Evolutionary conservation across 2,113 vertebrate species (phyloP).

Genomic region (Myotis yumanensis): DNA sequence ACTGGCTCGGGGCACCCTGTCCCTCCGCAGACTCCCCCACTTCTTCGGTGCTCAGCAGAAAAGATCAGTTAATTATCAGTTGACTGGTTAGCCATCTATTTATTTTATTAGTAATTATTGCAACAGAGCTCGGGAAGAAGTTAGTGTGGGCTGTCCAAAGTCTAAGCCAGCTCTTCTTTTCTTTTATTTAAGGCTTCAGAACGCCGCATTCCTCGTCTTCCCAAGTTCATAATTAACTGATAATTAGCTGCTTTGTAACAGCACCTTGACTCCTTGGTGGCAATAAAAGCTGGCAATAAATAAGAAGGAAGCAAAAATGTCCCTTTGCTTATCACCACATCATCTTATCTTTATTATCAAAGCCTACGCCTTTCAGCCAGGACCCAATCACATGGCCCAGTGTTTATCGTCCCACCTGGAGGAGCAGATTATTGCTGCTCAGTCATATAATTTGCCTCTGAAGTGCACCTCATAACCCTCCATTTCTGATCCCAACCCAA

Average conservation of each 20-base stretch:
- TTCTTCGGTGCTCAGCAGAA: slow-evolving; percentile 87
- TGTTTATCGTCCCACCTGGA: slow-evolving; percentile 84
- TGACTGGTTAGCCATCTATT: slow-evolving; percentile 91
- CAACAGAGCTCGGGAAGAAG: slow-evolving; percentile 84
- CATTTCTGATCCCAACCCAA: slow-evolving; percentile 54
- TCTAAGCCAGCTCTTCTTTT: slow-evolving; percentile 83
- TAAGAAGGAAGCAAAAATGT: slow-evolving; percentile 86
- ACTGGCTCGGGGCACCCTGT: slow-evolving; percentile 85
- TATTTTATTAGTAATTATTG: slow-evolving; percentile 94
- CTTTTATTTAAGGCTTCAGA: slow-evolving; percentile 86
- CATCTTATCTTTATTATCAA: slow-evolving; percentile 90
- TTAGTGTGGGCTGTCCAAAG: slow-evolving; percentile 87
- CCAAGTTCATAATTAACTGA: slow-evolving; percentile 92
- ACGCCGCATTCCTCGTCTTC: slow-evolving; percentile 83
- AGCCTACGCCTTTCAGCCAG: slow-evolving; percentile 78
- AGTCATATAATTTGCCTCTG: slow-evolving; percentile 76
- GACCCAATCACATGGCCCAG: slow-evolving; percentile 76
- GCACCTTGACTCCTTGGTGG: slow-evolving; percentile 85
- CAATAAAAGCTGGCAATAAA: slow-evolving; percentile 89
- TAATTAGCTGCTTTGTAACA: slow-evolving; percentile 88
- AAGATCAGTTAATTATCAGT: slow-evolving; percentile 92
- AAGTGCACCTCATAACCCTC: slow-evolving; percentile 78
- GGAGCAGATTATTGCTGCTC: slow-evolving; percentile 81
- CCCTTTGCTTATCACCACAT: slow-evolving; percentile 85
- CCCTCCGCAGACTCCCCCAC: slow-evolving; percentile 77